Evolutionary conservation across 92 coral and sea anemone genomes (phyloP).

Genomic region (Pocillopora meandrina): DNA sequence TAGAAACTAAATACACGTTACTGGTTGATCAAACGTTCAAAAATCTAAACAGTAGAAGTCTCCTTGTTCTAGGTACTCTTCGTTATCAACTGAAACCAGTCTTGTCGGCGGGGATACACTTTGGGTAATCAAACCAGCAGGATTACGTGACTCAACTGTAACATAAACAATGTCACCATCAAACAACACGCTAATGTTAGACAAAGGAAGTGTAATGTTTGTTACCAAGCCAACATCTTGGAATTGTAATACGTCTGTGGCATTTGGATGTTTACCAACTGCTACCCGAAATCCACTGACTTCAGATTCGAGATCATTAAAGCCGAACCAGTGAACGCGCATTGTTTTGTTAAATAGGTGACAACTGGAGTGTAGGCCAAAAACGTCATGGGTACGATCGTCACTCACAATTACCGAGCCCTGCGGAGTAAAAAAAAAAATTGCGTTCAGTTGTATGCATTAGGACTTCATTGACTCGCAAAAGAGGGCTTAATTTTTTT

Average conservation of each 20-base stretch:
- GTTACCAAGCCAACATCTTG: slow-evolving; percentile 62
- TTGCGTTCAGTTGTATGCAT: neutral
- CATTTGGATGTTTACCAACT: slow-evolving; percentile 57
- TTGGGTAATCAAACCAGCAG: slow-evolving; percentile 68
- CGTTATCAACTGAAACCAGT: slow-evolving; percentile 69
- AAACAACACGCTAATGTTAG: slow-evolving; percentile 43
- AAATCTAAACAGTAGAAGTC: slow-evolving; percentile 61
- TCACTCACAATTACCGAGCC: slow-evolving; percentile 84
- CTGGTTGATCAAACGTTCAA: slow-evolving; percentile 43
- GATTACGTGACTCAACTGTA: slow-evolving; percentile 76
- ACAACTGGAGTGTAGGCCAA: slow-evolving; percentile 77
- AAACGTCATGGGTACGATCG: slow-evolving; percentile 81
- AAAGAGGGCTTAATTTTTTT: too few species aligned
- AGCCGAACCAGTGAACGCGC: slow-evolving; percentile 82
- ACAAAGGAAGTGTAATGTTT: slow-evolving; percentile 44
- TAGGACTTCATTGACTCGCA: too few species aligned
- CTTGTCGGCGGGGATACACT: slow-evolving; percentile 79
- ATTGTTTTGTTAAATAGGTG: slow-evolving; percentile 82
- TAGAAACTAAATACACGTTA: too few species aligned
- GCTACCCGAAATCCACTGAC: slow-evolving; percentile 77
- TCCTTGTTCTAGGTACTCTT: slow-evolving; percentile 55
- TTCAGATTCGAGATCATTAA: slow-evolving; percentile 76
- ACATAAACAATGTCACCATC: slow-evolving; percentile 76
- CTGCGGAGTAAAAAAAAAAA: slow-evolving; percentile 31
- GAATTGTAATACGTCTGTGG: slow-evolving; percentile 52